Percentiles rank a stretch among this genome's conserved stretches.
Evolutionary conservation across 2,888 invertebrate species (phyloP).

Genomic region (Epiperipatus broadwayi): DNA sequence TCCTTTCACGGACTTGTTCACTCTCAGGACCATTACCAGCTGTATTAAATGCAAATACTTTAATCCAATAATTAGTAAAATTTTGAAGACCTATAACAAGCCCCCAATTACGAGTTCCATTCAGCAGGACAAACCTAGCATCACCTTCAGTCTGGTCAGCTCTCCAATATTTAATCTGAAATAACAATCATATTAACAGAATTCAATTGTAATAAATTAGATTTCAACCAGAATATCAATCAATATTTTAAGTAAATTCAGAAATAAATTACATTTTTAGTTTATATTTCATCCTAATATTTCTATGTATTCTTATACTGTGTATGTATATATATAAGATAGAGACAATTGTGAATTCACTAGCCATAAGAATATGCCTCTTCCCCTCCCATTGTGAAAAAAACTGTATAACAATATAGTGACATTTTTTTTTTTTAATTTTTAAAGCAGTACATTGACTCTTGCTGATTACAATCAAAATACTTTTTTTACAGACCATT

Average conservation of each 20-base stretch:
- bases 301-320: too few species aligned
- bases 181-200: constrained; percentile 15
- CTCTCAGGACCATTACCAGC: constrained; percentile 92
- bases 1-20: constrained; percentile 48
- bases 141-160: constrained; percentile 48
- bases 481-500: too few species aligned
- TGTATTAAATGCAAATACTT: constrained; percentile 85
- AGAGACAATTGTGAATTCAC: background rate
- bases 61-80: constrained; percentile 76
- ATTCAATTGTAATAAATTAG: constrained; percentile 9
- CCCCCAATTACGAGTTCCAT: constrained; percentile 64
- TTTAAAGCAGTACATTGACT: too few species aligned
- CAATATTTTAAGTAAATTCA: background rate
- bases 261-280: constrained; percentile 1
- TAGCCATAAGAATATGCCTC: too few species aligned
- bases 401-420: too few species aligned
- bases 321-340: too few species aligned
- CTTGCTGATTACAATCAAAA: too few species aligned
- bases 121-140: constrained; percentile 43
- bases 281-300: background rate
- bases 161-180: constrained; percentile 65
- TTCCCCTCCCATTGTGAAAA: too few species aligned
- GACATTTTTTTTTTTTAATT: too few species aligned
- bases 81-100: constrained; percentile 79
- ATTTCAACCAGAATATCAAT: background rate